Evolutionary conservation across 2,888 invertebrate genomes (phyloP).

Genomic region (Lamproptera curius): DNA sequence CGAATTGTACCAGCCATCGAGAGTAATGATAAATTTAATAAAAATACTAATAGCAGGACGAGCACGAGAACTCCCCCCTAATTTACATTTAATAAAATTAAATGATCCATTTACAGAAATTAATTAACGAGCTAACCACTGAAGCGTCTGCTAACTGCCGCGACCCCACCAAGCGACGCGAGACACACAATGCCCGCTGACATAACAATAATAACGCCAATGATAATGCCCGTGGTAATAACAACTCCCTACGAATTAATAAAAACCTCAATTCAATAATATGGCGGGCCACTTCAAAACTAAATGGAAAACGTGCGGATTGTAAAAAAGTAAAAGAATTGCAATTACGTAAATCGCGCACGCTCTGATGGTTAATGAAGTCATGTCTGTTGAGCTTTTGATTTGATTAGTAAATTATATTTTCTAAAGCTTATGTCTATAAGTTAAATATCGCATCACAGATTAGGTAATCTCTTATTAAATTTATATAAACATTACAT

Average conservation of each 20-base stretch:
- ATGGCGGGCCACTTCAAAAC: slow-evolving; percentile 64
- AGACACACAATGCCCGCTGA: slow-evolving; percentile 43
- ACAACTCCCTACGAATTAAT: slow-evolving; percentile 70
- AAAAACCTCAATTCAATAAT: slow-evolving; percentile 70
- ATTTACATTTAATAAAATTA: slow-evolving; percentile 78
- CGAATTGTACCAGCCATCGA: slow-evolving; percentile 36
- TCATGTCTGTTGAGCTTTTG: neutral
- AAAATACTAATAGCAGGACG: slow-evolving; percentile 41
- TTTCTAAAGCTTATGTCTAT: neutral
- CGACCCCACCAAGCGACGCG: slow-evolving; percentile 35
- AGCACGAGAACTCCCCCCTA: slow-evolving; percentile 63
- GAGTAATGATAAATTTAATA: slow-evolving; percentile 18
- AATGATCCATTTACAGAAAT: slow-evolving; percentile 77
- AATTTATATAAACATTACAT: too few relatives aligned
- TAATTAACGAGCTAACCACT: slow-evolving; percentile 74
- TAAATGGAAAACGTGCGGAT: slow-evolving; percentile 58
- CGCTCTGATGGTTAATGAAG: slow-evolving; percentile 19
- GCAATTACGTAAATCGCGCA: slow-evolving; percentile 43
- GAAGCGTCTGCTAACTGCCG: slow-evolving; percentile 62
- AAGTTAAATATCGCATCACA: neutral
- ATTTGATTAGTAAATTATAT: too few relatives aligned
- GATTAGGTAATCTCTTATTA: too few relatives aligned
- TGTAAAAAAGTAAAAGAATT: slow-evolving; percentile 42
- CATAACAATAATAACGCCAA: slow-evolving; percentile 53
- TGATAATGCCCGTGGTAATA: slow-evolving; percentile 61